phyloP scores from a whole-genome alignment of 2,797 vertebrate genomes.

The Gorsachius magnificus region DNA sequence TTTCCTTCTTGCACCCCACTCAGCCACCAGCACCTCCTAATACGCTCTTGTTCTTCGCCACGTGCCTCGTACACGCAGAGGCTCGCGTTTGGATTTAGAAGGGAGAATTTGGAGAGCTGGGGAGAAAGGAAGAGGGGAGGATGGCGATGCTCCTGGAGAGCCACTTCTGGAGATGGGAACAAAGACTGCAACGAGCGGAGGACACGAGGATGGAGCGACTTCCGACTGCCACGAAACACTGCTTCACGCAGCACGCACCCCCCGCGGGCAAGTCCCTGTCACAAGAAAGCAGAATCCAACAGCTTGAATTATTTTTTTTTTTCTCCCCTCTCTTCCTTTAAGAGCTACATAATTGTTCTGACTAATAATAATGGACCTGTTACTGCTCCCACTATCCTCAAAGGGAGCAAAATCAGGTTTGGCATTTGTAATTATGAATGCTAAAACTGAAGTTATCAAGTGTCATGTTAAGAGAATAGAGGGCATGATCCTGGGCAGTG shows the following conservation, averaged over 20 bases:
- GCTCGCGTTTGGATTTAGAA: accelerated
- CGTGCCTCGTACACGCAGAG: accelerated
- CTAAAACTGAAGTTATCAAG: not conserved
- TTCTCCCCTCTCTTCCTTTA: not conserved
- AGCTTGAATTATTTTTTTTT: not conserved
- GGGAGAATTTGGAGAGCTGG: not conserved
- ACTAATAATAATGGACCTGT: conserved; percentile 37
- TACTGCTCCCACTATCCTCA: not conserved
- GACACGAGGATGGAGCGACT: not conserved
- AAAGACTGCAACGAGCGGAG: not conserved
- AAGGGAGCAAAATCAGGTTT: conserved; percentile 37
- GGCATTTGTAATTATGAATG: conserved; percentile 47
- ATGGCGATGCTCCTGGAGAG: not conserved
- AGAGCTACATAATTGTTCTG: conserved; percentile 24
- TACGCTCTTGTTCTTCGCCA: not conserved
- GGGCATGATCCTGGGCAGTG: not conserved
- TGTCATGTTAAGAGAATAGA: not conserved
- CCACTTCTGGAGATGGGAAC: not conserved
- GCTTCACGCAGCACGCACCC: not conserved
- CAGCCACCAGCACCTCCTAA: not conserved
- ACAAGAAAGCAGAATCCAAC: not conserved
- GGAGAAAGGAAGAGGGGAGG: not conserved
- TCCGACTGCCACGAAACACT: not conserved
- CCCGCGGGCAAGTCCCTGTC: not conserved
- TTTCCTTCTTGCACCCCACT: not conserved